Conservation (phyloP, 2,113 vertebrate species). For the Coptodon rendalli region DNA sequence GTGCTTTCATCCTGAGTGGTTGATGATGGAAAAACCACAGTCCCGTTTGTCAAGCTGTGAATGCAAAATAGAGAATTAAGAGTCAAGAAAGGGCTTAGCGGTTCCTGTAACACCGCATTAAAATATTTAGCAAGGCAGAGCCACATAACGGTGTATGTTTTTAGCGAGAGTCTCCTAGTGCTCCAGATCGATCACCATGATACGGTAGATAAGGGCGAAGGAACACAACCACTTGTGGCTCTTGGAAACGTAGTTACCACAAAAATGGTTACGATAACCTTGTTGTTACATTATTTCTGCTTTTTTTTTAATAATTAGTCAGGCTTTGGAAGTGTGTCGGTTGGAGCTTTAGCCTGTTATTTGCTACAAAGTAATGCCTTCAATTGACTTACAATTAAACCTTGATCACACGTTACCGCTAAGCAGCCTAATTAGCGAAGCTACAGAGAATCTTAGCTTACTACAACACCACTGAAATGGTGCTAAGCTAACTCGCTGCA, state of each 20-base stretch:
- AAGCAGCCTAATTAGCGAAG: background rate
- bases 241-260: background rate
- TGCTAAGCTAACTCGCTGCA: slow-evolving; percentile 23
- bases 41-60: slow-evolving; percentile 23
- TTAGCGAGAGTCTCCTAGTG: background rate
- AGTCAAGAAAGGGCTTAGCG: background rate
- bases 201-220: background rate
- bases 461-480: background rate
- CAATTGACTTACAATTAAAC: background rate
- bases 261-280: background rate
- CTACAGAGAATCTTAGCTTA: background rate
- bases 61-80: background rate
- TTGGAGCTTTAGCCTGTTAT: background rate
- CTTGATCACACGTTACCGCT: background rate
- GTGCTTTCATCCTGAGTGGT: slow-evolving; percentile 44
- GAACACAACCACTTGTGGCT: slow-evolving; percentile 64
- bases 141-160: background rate
- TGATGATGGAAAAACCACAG: slow-evolving; percentile 18
- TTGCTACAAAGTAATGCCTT: background rate
- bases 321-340: background rate
- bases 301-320: background rate
- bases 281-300: background rate
- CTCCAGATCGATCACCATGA: background rate
- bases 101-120: background rate
- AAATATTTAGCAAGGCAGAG: background rate